Evolutionary conservation across 1,140 invertebrate species (phyloP), one percentile per base, ranked within the genome.

Genomic region (Metaphire vulgaris): DNA sequence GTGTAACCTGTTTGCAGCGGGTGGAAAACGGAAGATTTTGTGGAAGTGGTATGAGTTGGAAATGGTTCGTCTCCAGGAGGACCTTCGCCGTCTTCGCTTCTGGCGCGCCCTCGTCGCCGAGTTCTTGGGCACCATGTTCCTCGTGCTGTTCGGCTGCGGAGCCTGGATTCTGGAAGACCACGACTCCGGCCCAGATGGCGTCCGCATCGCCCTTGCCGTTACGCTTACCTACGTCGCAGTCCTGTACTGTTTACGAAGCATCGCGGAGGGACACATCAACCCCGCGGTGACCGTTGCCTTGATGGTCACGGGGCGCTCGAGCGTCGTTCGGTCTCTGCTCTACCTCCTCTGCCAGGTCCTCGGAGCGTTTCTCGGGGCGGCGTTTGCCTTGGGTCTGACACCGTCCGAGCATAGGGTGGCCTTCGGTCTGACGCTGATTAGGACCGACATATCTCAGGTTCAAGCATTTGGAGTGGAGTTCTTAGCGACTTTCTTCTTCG

Each of bases 201-300:
- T 93, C 0, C 90, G 92, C 75, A 93, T 95, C 78, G 91, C 92
- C 31, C 88, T 96, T 69, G 90, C 91, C 76, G 95, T 96, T 85
- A 93, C 93, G 71, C 88, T 96, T 16, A 89, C 91, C 15, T 92
- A 95, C 74, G 92, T 91, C 31, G 91, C 91, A 72, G 28, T 74
- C 28, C 26, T 74, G 56, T 74, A 74, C 28, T 65, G 56, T 32
- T 86, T 94, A 67, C 92, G 92, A n/a, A 92, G 93, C 75, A 87
- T 94, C 2, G 92, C 91, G 67, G 93, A 93, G 66, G 92, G 92
- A 74, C 92, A 94, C 84, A 90, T 94, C 72, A 94, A 94, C 83
- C 93, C 92, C 1, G 92, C 92, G 0, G 92, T 95, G 0, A 78
- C 75, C 28, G n/a, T 83, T 1, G 80, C 82, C 14, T 41, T 82